phyloP scores from a whole-genome alignment of 2,888 invertebrate genomes.

The Melinopterus prodromus region DNA sequence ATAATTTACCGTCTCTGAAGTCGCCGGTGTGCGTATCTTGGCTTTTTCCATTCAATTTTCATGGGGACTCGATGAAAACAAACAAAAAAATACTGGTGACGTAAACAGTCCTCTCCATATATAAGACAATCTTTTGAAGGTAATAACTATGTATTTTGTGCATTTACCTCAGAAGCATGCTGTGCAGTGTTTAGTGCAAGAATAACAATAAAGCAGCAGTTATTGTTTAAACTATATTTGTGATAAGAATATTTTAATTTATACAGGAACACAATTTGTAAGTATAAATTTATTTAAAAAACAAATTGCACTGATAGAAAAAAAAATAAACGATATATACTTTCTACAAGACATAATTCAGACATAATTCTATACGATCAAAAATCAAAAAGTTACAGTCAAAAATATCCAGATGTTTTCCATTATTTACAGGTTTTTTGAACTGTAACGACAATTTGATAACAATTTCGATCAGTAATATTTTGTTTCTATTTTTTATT shows the following conservation, averaged over 20 bases:
- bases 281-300: too few species aligned
- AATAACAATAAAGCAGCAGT: not conserved
- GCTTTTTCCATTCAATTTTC: not conserved
- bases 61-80: not conserved
- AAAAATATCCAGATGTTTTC: too few species aligned
- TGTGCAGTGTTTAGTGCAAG: not conserved
- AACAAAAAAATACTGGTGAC: not conserved
- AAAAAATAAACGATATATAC: too few species aligned
- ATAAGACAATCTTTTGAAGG: not conserved
- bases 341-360: too few species aligned
- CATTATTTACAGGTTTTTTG: too few species aligned
- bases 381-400: too few species aligned
- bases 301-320: too few species aligned
- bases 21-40: not conserved
- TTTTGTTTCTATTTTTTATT: too few species aligned
- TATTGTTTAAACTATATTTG: not conserved
- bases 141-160: not conserved
- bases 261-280: not conserved
- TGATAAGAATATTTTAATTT: not conserved
- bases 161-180: not conserved
- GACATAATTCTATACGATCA: too few species aligned
- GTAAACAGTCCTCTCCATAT: not conserved
- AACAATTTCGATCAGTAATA: too few species aligned
- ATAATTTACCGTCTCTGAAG: not conserved
- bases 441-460: too few species aligned